A percentile compares a stretch with the other conserved stretches of the same genome.
Evolutionary conservation across 64 coral and sea anemone genomes (phyloP).

Genomic region (Stichodactyla helianthus): DNA sequence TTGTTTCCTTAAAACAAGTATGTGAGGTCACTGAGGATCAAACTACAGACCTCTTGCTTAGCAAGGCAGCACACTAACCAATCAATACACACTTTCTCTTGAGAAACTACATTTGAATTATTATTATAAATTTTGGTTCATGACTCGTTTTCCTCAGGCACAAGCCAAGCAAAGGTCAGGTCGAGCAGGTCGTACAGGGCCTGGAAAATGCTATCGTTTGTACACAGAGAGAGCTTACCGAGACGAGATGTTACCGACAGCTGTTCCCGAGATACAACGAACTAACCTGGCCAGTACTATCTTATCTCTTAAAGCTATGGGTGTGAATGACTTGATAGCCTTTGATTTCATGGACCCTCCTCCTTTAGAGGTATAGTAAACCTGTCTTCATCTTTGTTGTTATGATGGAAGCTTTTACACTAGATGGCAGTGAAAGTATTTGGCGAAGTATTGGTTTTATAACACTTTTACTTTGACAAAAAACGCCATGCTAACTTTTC

Average conservation of each 20-base stretch:
- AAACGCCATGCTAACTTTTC: too few relatives aligned
- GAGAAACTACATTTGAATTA: too few relatives aligned
- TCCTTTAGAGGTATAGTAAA: conserved; percentile 75
- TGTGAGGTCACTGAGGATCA: too few relatives aligned
- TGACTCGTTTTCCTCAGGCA: conserved; percentile 34
- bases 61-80: too few relatives aligned
- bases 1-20: too few relatives aligned
- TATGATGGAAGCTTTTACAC: too few relatives aligned
- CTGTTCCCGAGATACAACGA: conserved; percentile 96
- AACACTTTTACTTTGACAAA: too few relatives aligned
- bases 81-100: too few relatives aligned
- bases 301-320: conserved; percentile 97
- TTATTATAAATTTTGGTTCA: background rate
- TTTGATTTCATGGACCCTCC: conserved; percentile 99
- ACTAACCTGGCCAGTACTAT: conserved; percentile 96
- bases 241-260: conserved; percentile 94
- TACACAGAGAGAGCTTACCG: conserved; percentile 97
- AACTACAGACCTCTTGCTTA: too few relatives aligned
- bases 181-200: conserved; percentile 90
- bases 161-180: conserved; percentile 96
- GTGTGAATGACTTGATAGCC: conserved; percentile 86
- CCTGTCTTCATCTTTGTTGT: background rate
- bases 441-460: too few relatives aligned
- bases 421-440: too few relatives aligned
- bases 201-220: conserved; percentile 97